Conservation (phyloP, 2,888 invertebrate genomes). For the Phytoseiulus persimilis region DNA sequence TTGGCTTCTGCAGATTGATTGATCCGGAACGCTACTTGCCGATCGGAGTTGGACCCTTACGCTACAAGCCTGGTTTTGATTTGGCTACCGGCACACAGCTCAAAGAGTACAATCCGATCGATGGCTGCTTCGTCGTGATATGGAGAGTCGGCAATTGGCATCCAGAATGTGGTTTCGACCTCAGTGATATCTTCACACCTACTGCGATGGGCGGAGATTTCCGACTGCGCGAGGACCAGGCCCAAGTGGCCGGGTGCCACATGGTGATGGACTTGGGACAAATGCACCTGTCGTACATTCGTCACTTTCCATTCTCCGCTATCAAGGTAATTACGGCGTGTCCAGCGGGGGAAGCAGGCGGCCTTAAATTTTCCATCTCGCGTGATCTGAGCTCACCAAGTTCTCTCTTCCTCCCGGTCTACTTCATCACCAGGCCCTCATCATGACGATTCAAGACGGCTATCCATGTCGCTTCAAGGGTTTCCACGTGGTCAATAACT, state of each 20-base stretch:
- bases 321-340: not conserved
- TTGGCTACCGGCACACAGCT: slow-evolving; percentile 11
- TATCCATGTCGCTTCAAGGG: slow-evolving; percentile 75
- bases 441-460: slow-evolving; percentile 59
- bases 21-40: slow-evolving; percentile 22
- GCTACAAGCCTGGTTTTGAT: slow-evolving; percentile 19
- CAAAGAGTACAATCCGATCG: slow-evolving; percentile 21
- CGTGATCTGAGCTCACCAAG: too few relatives aligned
- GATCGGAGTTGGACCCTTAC: slow-evolving; percentile 14
- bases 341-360: too few relatives aligned
- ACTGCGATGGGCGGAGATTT: slow-evolving; percentile 29
- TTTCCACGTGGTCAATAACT: slow-evolving; percentile 78
- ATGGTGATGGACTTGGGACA: slow-evolving; percentile 32
- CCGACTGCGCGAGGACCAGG: slow-evolving; percentile 17
- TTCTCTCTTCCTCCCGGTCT: not conserved
- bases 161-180: slow-evolving; percentile 35
- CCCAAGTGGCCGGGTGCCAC: slow-evolving; percentile 21
- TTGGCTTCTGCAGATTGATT: slow-evolving; percentile 25
- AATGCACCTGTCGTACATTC: slow-evolving; percentile 27
- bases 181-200: slow-evolving; percentile 20
- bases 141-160: slow-evolving; percentile 25
- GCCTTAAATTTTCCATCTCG: too few relatives aligned
- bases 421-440: not conserved
- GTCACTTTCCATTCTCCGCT: slow-evolving; percentile 16
- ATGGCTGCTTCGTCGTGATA: not conserved